A percentile compares a stretch with the other conserved stretches of the same genome.
Evolutionary conservation across 1,140 invertebrate species (phyloP).

Genomic region (Diabrotica virgifera): DNA sequence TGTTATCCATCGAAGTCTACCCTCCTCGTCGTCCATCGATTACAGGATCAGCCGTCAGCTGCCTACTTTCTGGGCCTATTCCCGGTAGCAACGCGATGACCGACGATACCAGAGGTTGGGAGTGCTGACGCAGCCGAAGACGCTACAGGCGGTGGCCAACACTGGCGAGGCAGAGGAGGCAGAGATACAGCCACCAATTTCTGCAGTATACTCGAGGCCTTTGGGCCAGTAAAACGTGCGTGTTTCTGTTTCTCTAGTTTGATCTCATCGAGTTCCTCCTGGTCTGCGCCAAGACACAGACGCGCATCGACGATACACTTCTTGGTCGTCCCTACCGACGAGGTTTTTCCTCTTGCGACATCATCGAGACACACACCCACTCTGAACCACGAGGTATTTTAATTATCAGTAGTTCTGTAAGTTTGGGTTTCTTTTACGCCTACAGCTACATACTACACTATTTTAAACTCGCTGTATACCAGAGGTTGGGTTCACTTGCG

Average conservation of each 20-base stretch:
- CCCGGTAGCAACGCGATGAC: constrained; percentile 2
- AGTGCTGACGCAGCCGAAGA: constrained; percentile 9
- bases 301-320: constrained; percentile 17
- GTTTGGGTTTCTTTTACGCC: constrained; percentile 14
- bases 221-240: constrained; percentile 4
- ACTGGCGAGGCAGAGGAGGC: too few relatives aligned
- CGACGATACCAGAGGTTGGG: background rate
- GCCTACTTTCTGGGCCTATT: background rate
- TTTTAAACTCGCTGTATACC: too few relatives aligned
- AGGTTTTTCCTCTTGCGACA: too few relatives aligned
- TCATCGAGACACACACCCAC: background rate
- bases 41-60: constrained; percentile 4
- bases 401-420: constrained; percentile 1
- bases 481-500: too few relatives aligned
- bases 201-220: constrained; percentile 14
- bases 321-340: constrained; percentile 10
- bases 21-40: constrained; percentile 14
- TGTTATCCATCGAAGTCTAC: too few relatives aligned
- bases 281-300: constrained; percentile 16
- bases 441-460: background rate
- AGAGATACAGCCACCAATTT: constrained; percentile 14
- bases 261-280: constrained; percentile 5
- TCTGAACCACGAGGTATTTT: constrained; percentile 10
- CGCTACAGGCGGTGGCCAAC: background rate
- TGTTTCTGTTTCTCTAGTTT: too few relatives aligned